These are phyloP conservation scores for Hemichromis elongatus DNA, from an alignment of 2,113 vertebrate species.

Conservation along the genomic window DNA sequence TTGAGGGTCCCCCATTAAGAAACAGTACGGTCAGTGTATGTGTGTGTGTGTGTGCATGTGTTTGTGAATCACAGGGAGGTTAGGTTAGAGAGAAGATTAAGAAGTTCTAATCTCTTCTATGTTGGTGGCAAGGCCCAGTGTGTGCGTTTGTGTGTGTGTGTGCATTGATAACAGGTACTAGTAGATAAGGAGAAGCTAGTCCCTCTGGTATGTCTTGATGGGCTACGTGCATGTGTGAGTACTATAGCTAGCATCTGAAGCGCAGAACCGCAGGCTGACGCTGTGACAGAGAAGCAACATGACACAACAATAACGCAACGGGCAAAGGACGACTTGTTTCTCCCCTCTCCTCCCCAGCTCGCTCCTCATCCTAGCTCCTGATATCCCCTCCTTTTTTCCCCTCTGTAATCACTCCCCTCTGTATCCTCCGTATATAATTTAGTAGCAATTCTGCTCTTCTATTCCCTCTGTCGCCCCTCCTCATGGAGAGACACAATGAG, in stretches of 20 bases:
- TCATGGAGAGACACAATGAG: constrained; percentile 57
- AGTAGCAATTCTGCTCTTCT: constrained; percentile 48
- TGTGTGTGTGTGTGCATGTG: constrained; percentile 15
- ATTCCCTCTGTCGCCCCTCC: constrained; percentile 29
- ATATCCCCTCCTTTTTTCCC: not conserved
- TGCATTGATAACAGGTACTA: constrained; percentile 47
- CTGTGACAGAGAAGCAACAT: constrained; percentile 6
- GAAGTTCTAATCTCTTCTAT: constrained; percentile 50
- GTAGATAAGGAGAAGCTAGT: constrained; percentile 43
- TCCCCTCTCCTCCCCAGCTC: not conserved
- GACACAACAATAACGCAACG: constrained; percentile 11
- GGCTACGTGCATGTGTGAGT: not conserved
- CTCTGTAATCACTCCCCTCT: constrained; percentile 62
- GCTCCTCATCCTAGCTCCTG: not conserved
- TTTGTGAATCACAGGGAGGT: constrained; percentile 18
- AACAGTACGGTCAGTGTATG: not conserved
- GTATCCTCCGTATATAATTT: constrained; percentile 58
- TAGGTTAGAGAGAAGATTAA: constrained; percentile 35
- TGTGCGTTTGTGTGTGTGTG: not conserved
- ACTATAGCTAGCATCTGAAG: not conserved
- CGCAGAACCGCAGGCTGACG: constrained; percentile 1
- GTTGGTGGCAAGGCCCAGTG: constrained; percentile 1
- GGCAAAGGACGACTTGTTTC: constrained; percentile 28
- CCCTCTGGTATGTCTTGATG: constrained; percentile 33
- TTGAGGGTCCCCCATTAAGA: not conserved